Conservation (phyloP, 2,113 vertebrate genomes). For the Nothoprocta pentlandii region DNA sequence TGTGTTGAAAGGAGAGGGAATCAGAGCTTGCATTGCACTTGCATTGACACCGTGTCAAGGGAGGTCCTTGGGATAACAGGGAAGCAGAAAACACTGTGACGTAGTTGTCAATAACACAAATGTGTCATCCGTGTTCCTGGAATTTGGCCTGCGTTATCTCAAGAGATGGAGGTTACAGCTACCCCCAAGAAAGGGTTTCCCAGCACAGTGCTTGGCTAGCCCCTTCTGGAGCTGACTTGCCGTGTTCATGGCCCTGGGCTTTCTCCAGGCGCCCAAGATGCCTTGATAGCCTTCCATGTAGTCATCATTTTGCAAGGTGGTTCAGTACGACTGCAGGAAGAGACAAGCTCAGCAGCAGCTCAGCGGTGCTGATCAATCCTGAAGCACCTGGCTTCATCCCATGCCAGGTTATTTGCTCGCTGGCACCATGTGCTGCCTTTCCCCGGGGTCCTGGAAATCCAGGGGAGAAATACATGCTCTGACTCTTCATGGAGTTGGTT, state of each 20-base stretch:
- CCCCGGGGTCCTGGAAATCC: background rate
- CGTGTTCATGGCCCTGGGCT: background rate
- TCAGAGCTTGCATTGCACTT: too few relatives aligned
- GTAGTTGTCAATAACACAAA: rapidly evolving
- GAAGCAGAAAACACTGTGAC: rapidly evolving
- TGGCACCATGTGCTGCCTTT: background rate
- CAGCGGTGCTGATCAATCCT: background rate
- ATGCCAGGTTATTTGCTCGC: background rate
- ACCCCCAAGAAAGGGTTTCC: background rate
- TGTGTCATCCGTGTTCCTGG: background rate
- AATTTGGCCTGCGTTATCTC: background rate
- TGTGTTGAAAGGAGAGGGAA: background rate
- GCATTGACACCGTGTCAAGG: too few relatives aligned
- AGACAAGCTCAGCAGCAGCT: background rate
- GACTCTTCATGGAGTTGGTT: background rate
- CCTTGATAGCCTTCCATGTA: background rate
- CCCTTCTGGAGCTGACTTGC: background rate
- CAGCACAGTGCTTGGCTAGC: background rate
- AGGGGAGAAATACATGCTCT: background rate
- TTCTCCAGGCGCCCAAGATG: background rate
- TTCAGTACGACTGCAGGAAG: background rate
- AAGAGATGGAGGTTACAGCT: background rate
- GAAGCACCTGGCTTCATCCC: background rate
- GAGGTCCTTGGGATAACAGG: too few relatives aligned
- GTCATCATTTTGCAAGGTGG: background rate